Evolutionary conservation across 2,113 vertebrate genomes (phyloP).

Genomic region (Macroglossus sobrinus): DNA sequence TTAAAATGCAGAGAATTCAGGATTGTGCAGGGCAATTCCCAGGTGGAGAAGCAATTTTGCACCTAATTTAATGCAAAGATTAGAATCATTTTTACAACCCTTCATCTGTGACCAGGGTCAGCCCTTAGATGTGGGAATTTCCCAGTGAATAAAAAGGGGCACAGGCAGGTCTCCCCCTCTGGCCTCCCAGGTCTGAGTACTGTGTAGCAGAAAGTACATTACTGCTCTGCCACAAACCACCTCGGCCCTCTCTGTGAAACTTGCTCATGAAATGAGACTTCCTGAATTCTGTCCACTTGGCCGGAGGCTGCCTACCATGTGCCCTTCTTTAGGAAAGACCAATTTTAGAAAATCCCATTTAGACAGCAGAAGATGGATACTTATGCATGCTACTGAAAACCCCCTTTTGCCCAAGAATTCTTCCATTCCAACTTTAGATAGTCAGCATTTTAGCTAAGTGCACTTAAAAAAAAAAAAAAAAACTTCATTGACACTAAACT

Average conservation of each 20-base stretch:
- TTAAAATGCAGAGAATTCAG: background rate
- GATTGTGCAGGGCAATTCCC: background rate
- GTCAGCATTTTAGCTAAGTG: background rate
- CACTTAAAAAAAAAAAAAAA: background rate
- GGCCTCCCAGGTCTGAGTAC: background rate
- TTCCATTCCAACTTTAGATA: background rate
- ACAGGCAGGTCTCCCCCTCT: background rate
- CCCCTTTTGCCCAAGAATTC: background rate
- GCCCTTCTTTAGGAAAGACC: background rate
- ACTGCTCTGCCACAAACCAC: background rate
- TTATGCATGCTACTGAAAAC: background rate
- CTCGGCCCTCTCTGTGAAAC: background rate
- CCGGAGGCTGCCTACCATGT: background rate
- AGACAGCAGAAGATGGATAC: background rate
- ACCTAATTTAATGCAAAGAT: conserved; percentile 1
- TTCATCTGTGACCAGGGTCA: background rate
- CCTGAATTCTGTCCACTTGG: background rate
- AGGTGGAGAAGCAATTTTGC: background rate
- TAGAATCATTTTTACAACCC: background rate
- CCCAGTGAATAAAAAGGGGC: background rate
- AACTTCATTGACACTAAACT: background rate
- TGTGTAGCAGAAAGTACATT: background rate
- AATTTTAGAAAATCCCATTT: background rate
- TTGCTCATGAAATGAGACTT: background rate
- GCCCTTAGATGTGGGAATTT: background rate